Conservation (phyloP, 2,797 vertebrate genomes). For the Rousettus madagascariensis region DNA sequence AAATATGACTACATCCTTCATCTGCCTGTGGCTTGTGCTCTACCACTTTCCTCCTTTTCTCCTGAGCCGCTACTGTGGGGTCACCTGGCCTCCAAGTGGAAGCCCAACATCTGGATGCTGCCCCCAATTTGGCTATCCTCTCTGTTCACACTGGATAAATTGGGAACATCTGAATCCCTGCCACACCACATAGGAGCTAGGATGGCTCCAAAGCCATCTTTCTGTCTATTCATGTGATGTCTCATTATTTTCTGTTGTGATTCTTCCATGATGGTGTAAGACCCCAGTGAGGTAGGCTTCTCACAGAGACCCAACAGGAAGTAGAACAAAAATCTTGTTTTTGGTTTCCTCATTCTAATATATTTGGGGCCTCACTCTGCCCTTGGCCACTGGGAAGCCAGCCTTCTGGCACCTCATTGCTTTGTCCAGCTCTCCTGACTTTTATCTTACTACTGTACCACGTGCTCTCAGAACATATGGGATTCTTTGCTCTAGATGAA, state of each 20-base stretch:
- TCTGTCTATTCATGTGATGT: background rate
- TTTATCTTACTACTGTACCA: background rate
- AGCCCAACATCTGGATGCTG: background rate
- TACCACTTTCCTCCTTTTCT: background rate
- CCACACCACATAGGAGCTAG: background rate
- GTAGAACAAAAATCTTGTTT: background rate
- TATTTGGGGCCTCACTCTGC: background rate
- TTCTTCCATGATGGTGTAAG: background rate
- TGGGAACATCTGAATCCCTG: background rate
- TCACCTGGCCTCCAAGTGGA: background rate
- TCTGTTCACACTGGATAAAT: background rate
- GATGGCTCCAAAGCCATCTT: background rate
- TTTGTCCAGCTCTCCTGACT: background rate
- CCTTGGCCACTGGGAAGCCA: background rate
- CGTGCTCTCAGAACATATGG: background rate
- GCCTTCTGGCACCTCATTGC: background rate
- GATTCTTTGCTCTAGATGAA: conserved; percentile 16
- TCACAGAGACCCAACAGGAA: background rate
- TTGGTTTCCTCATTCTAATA: background rate
- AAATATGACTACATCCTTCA: background rate
- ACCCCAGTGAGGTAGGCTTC: background rate
- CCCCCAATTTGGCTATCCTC: background rate
- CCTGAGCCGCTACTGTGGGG: background rate
- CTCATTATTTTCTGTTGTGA: background rate
- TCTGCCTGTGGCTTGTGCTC: background rate